phyloP scores from a whole-genome alignment of 2,113 vertebrate species.

The Poeciliopsis turrubarensis region DNA sequence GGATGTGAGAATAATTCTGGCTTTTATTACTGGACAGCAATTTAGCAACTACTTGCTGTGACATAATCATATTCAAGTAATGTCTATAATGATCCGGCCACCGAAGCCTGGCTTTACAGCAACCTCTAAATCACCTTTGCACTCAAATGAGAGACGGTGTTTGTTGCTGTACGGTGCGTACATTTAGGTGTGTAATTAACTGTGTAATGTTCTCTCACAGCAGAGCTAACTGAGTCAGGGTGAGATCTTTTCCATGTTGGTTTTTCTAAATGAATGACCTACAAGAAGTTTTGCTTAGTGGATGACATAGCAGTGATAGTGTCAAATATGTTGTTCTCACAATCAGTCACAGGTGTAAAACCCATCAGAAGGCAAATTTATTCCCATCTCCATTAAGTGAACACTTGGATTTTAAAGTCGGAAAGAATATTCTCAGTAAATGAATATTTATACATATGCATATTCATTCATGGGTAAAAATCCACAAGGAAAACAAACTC shows the following conservation, averaged over 20 bases:
- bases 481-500: too few relatives aligned
- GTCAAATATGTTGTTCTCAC: not conserved
- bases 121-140: not conserved
- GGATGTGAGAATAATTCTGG: not conserved
- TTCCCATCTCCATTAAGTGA: not conserved
- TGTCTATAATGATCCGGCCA: not conserved
- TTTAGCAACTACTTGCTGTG: not conserved
- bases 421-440: too few relatives aligned
- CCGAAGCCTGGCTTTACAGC: not conserved
- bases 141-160: conserved; percentile 6
- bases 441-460: too few relatives aligned
- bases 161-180: not conserved
- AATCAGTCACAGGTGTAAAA: not conserved
- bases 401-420: too few relatives aligned
- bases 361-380: not conserved
- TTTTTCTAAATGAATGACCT: conserved; percentile 13
- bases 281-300: not conserved
- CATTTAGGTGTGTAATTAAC: conserved; percentile 20
- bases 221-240: conserved; percentile 10
- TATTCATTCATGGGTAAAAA: too few relatives aligned
- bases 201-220: conserved; percentile 10
- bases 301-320: not conserved
- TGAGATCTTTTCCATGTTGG: not conserved
- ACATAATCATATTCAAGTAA: conserved; percentile 1
- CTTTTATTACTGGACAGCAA: conserved; percentile 7